Base-by-base conservation (phyloP, 2,888 invertebrate species). In the Drosophila neonasuta region DNA sequence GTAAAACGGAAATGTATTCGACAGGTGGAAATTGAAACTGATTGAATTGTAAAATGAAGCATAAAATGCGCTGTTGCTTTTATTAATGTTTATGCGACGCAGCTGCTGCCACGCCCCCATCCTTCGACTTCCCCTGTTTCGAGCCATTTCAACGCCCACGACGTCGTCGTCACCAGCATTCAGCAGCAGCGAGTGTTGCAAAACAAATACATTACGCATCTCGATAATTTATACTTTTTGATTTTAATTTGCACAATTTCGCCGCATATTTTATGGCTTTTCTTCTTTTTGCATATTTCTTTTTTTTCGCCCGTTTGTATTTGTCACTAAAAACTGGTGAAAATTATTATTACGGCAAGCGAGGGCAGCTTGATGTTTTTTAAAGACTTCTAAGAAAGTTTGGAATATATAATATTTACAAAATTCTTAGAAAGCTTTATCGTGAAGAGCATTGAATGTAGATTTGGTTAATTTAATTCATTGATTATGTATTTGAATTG, bases 1-100 rank as follows among this genome's bases (percentile, higher is more conserved):
- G 86, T 71, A 67, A 73, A 77, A 71, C 81, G 86, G 84, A 83
- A 86, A 86, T 80, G 68, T 77, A 75, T 86, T 83, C 80, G 86
- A 81, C 86, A 83, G 83, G 84, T 83, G 83, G 86, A 83, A 83
- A 83, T 84, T 78, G 76, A 86, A 84, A 74, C 81, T 81, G 83
- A 86, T 86, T 83, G 86, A 84, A 83, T 86, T 83, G 84, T 76
- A 81, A 84, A 83, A 72, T 68, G 68, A 66, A 60, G 81, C 83
- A 83, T 81, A 80, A 86, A 83, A 83, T 74, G 45, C 41, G 45
- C 41, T 68, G 62, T 45, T 70, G 67, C 61, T 68, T 58, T 70
- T 70, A 73, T 74, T 77, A 63, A 68, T 71, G 68, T 60, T 70
- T 61, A 13, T 51, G 62, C 30, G n/a, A 55, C 61, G 55, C 80